These are phyloP conservation scores for Tetramorium alpestre DNA, from an alignment of 1,140 invertebrate species.

Conservation along the genomic window DNA sequence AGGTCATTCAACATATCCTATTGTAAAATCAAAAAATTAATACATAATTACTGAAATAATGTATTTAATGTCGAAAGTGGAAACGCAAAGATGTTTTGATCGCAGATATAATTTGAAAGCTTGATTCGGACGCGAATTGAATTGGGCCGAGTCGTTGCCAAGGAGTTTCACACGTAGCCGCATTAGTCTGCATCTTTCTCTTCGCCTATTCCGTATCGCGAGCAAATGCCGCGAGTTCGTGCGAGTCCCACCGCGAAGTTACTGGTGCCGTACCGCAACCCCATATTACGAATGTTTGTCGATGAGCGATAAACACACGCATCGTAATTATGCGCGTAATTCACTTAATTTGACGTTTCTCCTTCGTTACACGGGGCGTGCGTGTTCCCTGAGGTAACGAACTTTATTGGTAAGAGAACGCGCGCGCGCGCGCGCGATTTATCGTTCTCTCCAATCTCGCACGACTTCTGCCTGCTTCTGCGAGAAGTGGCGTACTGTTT, in stretches of 20 bases:
- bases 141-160: neutral
- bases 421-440: slow-evolving; percentile 58
- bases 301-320: slow-evolving; percentile 75
- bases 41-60: neutral
- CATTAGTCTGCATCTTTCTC: slow-evolving; percentile 4
- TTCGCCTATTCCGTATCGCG: slow-evolving; percentile 6
- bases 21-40: neutral
- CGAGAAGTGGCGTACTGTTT: slow-evolving; percentile 46
- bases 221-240: slow-evolving; percentile 56
- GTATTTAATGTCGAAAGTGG: neutral
- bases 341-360: slow-evolving; percentile 77
- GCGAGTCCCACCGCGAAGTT: slow-evolving; percentile 60
- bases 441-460: slow-evolving; percentile 72
- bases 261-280: slow-evolving; percentile 51
- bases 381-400: slow-evolving; percentile 74
- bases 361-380: slow-evolving; percentile 71
- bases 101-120: neutral
- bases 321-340: slow-evolving; percentile 76
- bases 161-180: slow-evolving; percentile 53
- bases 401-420: slow-evolving; percentile 74
- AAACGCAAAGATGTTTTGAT: neutral
- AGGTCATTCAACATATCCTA: neutral
- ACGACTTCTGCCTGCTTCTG: slow-evolving; percentile 69
- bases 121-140: neutral
- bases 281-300: slow-evolving; percentile 74